Conservation (phyloP, 1,140 invertebrate genomes). For the Drosophila simulans region DNA sequence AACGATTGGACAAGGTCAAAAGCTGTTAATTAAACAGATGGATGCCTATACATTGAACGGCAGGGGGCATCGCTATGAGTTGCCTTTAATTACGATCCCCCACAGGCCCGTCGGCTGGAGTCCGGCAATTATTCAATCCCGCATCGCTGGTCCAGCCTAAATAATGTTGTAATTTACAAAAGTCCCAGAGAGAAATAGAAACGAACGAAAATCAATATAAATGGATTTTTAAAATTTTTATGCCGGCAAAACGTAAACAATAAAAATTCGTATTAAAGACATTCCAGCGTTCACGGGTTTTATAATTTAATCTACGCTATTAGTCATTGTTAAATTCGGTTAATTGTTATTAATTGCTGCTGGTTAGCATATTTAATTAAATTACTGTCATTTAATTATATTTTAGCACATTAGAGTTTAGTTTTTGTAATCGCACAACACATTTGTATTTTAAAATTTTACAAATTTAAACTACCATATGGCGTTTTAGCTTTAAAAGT, state of each 20-base stretch:
- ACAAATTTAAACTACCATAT: conserved; percentile 8
- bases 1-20: conserved; percentile 62
- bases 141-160: conserved; percentile 35
- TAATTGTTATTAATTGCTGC: neutral
- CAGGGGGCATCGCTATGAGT: conserved; percentile 26
- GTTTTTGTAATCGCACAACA: neutral
- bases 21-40: conserved; percentile 57
- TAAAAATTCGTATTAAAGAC: neutral
- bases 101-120: conserved; percentile 36
- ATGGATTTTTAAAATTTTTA: neutral
- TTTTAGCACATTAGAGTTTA: neutral
- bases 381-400: neutral
- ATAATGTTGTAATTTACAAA: conserved; percentile 78
- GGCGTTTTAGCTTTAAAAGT: conserved; percentile 1
- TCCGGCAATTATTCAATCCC: conserved; percentile 62
- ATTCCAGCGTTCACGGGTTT: too few relatives aligned
- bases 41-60: conserved; percentile 26
- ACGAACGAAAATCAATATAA: conserved; percentile 22
- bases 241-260: neutral
- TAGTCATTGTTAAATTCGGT: too few relatives aligned
- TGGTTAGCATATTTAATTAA: too few relatives aligned
- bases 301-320: neutral
- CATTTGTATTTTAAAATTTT: neutral
- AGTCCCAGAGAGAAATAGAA: conserved; percentile 4
- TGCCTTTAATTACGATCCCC: conserved; percentile 56